Percentiles rank a stretch among this genome's conserved stretches.
Conservation (phyloP, 2,113 vertebrate species). For the Mellivora capensis region DNA sequence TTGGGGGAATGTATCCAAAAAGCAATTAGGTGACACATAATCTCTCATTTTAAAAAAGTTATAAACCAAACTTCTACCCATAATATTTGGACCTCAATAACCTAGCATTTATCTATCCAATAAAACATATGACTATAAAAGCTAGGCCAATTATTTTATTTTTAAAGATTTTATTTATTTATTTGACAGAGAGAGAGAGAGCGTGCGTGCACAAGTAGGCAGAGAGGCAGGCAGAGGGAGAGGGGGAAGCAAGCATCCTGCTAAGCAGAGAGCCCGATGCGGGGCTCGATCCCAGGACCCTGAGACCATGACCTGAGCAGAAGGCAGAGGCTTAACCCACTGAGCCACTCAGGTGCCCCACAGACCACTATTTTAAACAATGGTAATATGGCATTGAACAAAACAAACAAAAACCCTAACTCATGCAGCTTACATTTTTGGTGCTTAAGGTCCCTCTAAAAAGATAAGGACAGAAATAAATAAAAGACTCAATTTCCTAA, state of each 20-base stretch:
- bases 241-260: no score
- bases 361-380: background rate
- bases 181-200: no score
- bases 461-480: conserved; percentile 25
- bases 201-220: no score
- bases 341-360: no score
- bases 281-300: no score
- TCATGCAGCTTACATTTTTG: background rate
- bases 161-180: no score
- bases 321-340: no score
- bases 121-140: background rate
- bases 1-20: conserved; percentile 8
- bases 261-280: no score
- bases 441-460: background rate
- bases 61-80: background rate
- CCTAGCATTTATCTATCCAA: background rate
- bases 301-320: no score
- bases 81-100: background rate
- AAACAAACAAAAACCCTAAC: background rate
- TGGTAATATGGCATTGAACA: background rate
- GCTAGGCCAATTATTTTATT: background rate
- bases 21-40: background rate
- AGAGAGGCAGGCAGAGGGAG: no score
- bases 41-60: background rate
- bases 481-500: background rate